Evolutionary conservation across 2,888 invertebrate genomes (phyloP).

Genomic region (Dolichomitus sp.): DNA sequence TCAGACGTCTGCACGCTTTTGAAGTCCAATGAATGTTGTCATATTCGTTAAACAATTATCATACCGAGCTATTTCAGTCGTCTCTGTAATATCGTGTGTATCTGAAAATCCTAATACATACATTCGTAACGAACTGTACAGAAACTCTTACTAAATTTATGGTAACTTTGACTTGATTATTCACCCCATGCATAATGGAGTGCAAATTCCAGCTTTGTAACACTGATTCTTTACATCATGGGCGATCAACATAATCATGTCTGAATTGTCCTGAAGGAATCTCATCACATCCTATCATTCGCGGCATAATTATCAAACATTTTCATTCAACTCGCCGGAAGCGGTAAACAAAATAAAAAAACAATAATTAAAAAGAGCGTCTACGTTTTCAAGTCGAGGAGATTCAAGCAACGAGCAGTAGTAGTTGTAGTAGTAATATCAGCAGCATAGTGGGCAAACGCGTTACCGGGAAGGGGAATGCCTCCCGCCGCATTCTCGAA

Average conservation of each 20-base stretch:
- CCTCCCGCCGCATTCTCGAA: constrained; percentile 69
- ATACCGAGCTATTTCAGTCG: too few species aligned
- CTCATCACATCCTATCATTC: neutral
- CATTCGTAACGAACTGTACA: too few species aligned
- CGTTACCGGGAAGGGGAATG: constrained; percentile 58
- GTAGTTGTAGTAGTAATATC: neutral
- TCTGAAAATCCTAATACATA: too few species aligned
- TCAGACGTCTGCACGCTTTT: too few species aligned
- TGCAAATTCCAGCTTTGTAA: neutral
- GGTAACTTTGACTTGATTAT: too few species aligned
- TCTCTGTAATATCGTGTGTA: too few species aligned
- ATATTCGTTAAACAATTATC: too few species aligned
- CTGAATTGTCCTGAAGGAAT: neutral
- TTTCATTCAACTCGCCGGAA: constrained; percentile 2
- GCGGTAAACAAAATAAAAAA: neutral
- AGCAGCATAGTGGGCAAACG: neutral
- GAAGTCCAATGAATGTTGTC: too few species aligned
- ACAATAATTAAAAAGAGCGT: neutral
- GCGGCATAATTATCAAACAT: constrained; percentile 4
- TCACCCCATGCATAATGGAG: neutral
- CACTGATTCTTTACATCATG: too few species aligned
- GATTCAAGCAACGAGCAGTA: neutral
- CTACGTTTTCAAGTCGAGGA: neutral
- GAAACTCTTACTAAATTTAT: too few species aligned
- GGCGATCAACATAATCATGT: neutral